These are phyloP conservation scores for Aradus depressus DNA, from an alignment of 2,888 invertebrate species.

Conservation along the genomic window DNA sequence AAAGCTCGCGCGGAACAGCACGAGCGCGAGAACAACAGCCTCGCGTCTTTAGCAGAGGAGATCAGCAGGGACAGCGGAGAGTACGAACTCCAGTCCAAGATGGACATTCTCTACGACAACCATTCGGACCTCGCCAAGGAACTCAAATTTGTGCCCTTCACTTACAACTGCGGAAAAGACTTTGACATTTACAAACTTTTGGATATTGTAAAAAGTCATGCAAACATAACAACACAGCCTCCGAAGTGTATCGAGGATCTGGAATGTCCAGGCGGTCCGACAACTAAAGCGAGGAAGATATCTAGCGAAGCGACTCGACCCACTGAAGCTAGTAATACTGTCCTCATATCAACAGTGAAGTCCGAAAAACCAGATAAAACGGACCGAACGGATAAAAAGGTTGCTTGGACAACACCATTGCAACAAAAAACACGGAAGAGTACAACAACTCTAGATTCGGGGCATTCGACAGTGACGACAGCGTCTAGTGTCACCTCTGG, in stretches of 20 bases:
- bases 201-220: constrained; percentile 4
- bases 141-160: constrained; percentile 1
- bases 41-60: constrained; percentile 1
- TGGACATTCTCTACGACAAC: constrained; percentile 8
- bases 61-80: constrained; percentile 1
- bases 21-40: constrained; percentile 3
- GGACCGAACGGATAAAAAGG: too few relatives aligned
- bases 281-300: too few relatives aligned
- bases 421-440: too few relatives aligned
- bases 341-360: too few relatives aligned
- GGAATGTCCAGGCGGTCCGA: too few relatives aligned
- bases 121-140: constrained; percentile 7
- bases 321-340: too few relatives aligned
- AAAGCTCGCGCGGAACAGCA: constrained; percentile 1
- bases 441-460: too few relatives aligned
- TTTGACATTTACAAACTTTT: constrained; percentile 12
- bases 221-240: constrained; percentile 1
- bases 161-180: constrained; percentile 12
- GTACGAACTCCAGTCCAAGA: background rate
- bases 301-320: too few relatives aligned
- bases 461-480: too few relatives aligned
- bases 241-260: constrained; percentile 1
- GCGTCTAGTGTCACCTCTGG: too few relatives aligned
- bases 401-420: too few relatives aligned
- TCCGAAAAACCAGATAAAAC: too few relatives aligned